Evolutionary conservation across 2,888 invertebrate species (phyloP).

Genomic region (Ormyrus pomaceus): DNA sequence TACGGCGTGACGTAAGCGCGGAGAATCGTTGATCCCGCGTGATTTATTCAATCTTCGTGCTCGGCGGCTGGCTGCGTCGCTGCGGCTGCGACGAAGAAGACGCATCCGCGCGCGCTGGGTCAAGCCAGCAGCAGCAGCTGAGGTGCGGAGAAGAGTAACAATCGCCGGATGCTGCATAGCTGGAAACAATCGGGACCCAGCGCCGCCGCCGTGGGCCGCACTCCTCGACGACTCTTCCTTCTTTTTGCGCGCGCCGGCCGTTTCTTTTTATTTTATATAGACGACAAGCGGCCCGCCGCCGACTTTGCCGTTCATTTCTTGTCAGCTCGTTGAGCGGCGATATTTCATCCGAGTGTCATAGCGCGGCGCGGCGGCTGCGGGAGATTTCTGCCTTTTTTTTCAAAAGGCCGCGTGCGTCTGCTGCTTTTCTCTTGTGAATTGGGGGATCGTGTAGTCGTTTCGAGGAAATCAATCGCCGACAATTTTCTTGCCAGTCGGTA

Average conservation of each 20-base stretch:
- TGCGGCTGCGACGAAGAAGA: conserved; percentile 23
- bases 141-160: conserved; percentile 44
- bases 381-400: neutral
- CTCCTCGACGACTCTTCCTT: conserved; percentile 2
- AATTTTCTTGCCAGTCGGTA: no score
- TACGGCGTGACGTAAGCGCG: conserved; percentile 64
- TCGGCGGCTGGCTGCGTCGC: conserved; percentile 9
- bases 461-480: no score
- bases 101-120: conserved; percentile 32
- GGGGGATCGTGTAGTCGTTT: no score
- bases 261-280: conserved; percentile 22
- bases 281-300: neutral
- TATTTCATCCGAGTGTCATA: conserved; percentile 47
- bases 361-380: neutral
- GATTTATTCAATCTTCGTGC: conserved; percentile 64
- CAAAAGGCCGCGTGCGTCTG: neutral
- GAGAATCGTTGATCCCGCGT: conserved; percentile 66
- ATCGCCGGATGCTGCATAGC: conserved; percentile 54
- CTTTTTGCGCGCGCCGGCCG: neutral
- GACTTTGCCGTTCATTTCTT: conserved; percentile 48
- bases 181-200: conserved; percentile 39
- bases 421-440: no score
- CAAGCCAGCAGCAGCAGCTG: neutral
- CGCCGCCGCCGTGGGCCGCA: conserved; percentile 17
- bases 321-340: conserved; percentile 42